Percentiles rank a stretch among this genome's conserved stretches.
These are phyloP conservation scores for Acridotheres tristis DNA, from an alignment of 2,797 vertebrate species.

Conservation along the genomic window DNA sequence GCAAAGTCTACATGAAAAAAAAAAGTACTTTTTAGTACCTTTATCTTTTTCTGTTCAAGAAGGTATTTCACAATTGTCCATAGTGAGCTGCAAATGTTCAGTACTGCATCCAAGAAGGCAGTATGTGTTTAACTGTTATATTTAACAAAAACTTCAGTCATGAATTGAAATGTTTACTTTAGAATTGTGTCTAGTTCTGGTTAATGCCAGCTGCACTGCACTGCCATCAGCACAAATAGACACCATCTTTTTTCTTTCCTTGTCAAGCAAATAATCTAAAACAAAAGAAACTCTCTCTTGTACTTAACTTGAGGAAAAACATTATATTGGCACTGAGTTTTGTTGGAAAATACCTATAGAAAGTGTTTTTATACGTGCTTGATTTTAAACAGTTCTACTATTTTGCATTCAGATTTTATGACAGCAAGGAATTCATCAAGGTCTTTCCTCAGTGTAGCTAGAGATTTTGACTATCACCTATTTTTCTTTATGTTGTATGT, in stretches of 20 bases:
- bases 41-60: not conserved
- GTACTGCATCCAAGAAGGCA: not conserved
- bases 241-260: not conserved
- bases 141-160: not conserved
- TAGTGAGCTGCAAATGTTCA: not conserved
- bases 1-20: not conserved
- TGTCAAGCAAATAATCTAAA: not conserved
- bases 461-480: not conserved
- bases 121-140: not conserved
- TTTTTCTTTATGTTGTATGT: not conserved
- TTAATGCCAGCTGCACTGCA: not conserved
- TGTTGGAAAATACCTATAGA: not conserved
- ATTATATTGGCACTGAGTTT: not conserved
- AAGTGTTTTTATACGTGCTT: not conserved
- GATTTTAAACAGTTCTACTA: not conserved
- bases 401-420: not conserved
- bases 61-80: not conserved
- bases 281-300: not conserved
- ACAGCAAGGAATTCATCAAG: not conserved
- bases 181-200: not conserved
- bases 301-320: constrained; percentile 18
- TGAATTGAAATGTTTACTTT: not conserved
- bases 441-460: not conserved
- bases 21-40: not conserved
- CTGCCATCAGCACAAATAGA: not conserved